Percentiles rank a stretch among this genome's conserved stretches.
These are phyloP conservation scores for Toxotes lorentzi DNA, from an alignment of 2,797 vertebrate genomes.

Conservation along the genomic window DNA sequence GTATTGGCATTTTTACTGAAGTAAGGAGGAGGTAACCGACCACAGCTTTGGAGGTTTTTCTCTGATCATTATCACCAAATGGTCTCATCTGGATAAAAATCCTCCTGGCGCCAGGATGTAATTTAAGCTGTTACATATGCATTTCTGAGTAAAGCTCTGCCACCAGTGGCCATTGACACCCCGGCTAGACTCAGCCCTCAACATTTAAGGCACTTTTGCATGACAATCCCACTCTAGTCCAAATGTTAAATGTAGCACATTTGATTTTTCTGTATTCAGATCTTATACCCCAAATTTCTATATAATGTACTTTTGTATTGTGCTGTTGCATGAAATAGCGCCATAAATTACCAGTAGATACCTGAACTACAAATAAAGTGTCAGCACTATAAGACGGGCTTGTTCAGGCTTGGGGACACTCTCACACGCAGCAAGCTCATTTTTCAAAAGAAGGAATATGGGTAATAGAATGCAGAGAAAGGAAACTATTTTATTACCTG, in stretches of 20 bases:
- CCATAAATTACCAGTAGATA: not conserved
- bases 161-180: not conserved
- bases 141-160: slow-evolving; percentile 25
- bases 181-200: not conserved
- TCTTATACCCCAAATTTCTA: not conserved
- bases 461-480: slow-evolving; percentile 8
- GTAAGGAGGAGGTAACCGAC: not conserved
- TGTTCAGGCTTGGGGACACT: slow-evolving; percentile 49
- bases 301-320: not conserved
- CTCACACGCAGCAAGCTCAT: not conserved
- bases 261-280: not conserved
- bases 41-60: not conserved
- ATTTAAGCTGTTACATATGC: slow-evolving; percentile 31
- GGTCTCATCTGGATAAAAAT: slow-evolving; percentile 28
- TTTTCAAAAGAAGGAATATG: slow-evolving; percentile 50
- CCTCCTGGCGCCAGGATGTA: slow-evolving; percentile 28
- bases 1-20: not conserved
- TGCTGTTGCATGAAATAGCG: not conserved
- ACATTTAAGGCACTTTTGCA: slow-evolving; percentile 15
- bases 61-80: slow-evolving; percentile 12
- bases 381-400: slow-evolving; percentile 34
- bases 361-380: slow-evolving; percentile 14
- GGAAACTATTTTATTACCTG: not conserved
- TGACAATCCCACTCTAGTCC: not conserved
- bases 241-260: not conserved